Evolutionary conservation across 2,113 vertebrate species (phyloP).

Genomic region (Poecilia latipinna): DNA sequence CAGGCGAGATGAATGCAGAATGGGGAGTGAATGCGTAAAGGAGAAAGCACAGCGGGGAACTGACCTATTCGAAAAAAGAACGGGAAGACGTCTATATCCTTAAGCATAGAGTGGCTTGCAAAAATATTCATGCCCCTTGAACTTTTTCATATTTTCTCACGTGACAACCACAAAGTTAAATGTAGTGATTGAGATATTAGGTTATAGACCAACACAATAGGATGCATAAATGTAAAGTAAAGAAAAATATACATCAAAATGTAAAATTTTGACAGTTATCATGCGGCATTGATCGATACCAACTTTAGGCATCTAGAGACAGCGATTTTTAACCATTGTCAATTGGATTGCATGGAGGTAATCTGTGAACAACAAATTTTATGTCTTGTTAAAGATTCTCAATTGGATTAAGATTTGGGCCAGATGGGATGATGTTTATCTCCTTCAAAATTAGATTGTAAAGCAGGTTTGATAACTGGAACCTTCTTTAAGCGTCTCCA

Average conservation of each 20-base stretch:
- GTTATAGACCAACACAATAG: background rate
- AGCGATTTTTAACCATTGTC: background rate
- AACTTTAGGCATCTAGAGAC: background rate
- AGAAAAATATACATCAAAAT: too few species aligned
- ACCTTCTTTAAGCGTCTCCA: background rate
- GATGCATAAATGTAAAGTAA: background rate
- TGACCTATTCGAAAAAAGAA: slow-evolving; percentile 69
- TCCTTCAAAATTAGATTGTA: background rate
- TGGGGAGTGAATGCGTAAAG: slow-evolving; percentile 59
- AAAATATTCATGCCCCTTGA: background rate
- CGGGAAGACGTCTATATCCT: slow-evolving; percentile 58
- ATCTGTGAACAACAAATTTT: background rate
- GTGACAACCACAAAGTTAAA: too few species aligned
- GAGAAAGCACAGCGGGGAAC: slow-evolving; percentile 58
- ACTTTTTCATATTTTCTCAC: too few species aligned
- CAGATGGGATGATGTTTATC: background rate
- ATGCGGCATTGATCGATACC: background rate
- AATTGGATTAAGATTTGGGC: background rate
- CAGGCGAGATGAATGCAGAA: slow-evolving; percentile 75
- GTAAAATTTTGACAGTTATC: background rate
- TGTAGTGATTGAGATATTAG: background rate
- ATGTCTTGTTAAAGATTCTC: background rate
- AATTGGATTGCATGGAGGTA: background rate
- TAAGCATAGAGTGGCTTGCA: slow-evolving; percentile 52
- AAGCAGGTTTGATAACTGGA: background rate